Conservation (phyloP, 2,113 vertebrate species). For the Myxocyprinus asiaticus region DNA sequence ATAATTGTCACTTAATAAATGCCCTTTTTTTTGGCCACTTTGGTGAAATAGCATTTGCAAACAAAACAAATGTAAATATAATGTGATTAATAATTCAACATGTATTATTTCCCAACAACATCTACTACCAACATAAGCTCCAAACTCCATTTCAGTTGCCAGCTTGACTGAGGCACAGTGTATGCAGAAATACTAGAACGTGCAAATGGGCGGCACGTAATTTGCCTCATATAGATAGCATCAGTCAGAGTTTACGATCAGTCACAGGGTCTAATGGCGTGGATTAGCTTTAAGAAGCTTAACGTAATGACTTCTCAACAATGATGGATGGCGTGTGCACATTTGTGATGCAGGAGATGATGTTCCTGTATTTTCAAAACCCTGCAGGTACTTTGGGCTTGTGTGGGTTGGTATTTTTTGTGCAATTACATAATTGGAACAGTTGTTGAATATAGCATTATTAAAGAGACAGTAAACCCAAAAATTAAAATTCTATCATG, state of each 20-base stretch:
- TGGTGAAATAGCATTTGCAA: too few species aligned
- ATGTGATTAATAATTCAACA: too few species aligned
- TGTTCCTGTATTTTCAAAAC: slow-evolving; percentile 12
- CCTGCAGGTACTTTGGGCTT: slow-evolving; percentile 5
- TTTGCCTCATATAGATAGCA: slow-evolving; percentile 10
- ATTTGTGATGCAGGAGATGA: slow-evolving; percentile 17
- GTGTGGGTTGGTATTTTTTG: not conserved
- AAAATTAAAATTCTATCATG: too few species aligned
- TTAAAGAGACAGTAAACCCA: too few species aligned
- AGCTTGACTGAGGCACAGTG: not conserved
- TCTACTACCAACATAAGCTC: not conserved
- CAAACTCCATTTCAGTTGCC: not conserved
- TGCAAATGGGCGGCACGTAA: not conserved
- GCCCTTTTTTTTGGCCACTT: too few species aligned
- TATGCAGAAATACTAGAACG: slow-evolving; percentile 2
- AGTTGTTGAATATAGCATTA: not conserved
- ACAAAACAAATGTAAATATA: too few species aligned
- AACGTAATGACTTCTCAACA: slow-evolving; percentile 25
- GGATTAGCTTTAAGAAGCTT: slow-evolving; percentile 32
- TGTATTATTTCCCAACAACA: too few species aligned
- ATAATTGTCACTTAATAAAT: too few species aligned
- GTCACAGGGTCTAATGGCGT: slow-evolving; percentile 20
- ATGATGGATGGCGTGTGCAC: slow-evolving; percentile 35
- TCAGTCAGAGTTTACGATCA: slow-evolving; percentile 9
- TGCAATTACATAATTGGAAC: not conserved